phyloP scores from a whole-genome alignment of 2,888 invertebrate genomes.

The Nasonia oneida region DNA sequence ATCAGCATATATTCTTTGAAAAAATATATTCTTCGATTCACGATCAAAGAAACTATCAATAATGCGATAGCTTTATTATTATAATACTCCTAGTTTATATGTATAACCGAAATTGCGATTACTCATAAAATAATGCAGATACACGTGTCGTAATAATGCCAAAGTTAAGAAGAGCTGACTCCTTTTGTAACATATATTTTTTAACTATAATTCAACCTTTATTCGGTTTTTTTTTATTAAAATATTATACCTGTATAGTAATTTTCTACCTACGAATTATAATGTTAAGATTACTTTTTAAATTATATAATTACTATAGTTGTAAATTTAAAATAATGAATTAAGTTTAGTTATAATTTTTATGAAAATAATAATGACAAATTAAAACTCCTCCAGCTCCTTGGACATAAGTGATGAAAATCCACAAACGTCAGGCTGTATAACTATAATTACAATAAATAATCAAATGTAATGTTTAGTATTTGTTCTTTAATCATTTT shows the following conservation, averaged over 20 bases:
- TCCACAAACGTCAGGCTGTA: constrained; percentile 70
- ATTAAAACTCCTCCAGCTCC: constrained; percentile 48
- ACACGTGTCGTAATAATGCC: constrained; percentile 69
- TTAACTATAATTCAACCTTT: constrained; percentile 54
- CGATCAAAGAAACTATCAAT: constrained; percentile 50
- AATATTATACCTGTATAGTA: constrained; percentile 66
- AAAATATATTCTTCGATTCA: constrained; percentile 54
- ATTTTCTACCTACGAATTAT: constrained; percentile 65
- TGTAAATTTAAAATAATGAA: constrained; percentile 50
- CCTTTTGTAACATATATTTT: constrained; percentile 69
- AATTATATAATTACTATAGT: constrained; percentile 61
- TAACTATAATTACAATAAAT: constrained; percentile 63
- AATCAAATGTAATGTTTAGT: constrained; percentile 53
- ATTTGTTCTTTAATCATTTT: not conserved
- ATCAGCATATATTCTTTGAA: constrained; percentile 66
- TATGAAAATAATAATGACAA: constrained; percentile 58
- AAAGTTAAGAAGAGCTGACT: constrained; percentile 71
- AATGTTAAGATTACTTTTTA: constrained; percentile 63
- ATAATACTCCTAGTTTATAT: constrained; percentile 66
- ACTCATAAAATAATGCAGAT: constrained; percentile 8
- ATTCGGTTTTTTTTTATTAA: constrained; percentile 64
- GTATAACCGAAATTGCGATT: constrained; percentile 36
- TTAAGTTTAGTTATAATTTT: constrained; percentile 52
- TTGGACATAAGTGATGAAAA: constrained; percentile 65
- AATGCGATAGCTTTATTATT: constrained; percentile 66